These are phyloP conservation scores for Chiloscyllium plagiosum DNA, from an alignment of 2,113 vertebrate species.

Conservation along the genomic window DNA sequence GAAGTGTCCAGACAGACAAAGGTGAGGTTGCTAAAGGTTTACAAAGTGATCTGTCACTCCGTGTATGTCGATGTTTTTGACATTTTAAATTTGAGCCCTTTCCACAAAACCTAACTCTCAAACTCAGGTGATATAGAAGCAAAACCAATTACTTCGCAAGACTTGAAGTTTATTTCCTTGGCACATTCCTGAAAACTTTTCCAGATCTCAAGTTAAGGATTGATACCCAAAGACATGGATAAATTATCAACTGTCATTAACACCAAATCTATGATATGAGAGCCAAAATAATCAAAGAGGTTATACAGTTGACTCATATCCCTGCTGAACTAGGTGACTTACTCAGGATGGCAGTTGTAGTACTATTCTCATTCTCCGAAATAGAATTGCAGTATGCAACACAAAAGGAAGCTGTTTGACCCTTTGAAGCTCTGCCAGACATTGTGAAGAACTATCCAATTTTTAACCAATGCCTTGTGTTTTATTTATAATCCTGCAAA, in stretches of 20 bases:
- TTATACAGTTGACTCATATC: background rate
- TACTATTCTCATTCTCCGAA: background rate
- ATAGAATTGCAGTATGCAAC: background rate
- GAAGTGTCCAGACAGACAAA: too few species aligned
- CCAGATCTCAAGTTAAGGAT: background rate
- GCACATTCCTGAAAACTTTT: background rate
- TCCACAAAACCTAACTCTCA: background rate
- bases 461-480: background rate
- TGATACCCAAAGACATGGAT: background rate
- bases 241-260: background rate
- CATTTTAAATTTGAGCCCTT: background rate
- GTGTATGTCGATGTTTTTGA: background rate
- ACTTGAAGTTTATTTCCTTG: too few species aligned
- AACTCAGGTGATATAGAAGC: background rate
- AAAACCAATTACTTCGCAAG: background rate
- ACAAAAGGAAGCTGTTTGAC: background rate
- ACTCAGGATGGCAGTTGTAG: background rate
- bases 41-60: background rate
- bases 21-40: background rate
- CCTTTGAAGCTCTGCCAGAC: background rate
- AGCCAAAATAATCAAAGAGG: background rate
- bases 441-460: background rate
- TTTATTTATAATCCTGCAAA: background rate
- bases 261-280: background rate
- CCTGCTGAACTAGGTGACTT: background rate